A percentile compares a stretch with the other conserved stretches of the same genome.
Conservation (phyloP, 1,140 invertebrate species). For the Periplaneta americana region DNA sequence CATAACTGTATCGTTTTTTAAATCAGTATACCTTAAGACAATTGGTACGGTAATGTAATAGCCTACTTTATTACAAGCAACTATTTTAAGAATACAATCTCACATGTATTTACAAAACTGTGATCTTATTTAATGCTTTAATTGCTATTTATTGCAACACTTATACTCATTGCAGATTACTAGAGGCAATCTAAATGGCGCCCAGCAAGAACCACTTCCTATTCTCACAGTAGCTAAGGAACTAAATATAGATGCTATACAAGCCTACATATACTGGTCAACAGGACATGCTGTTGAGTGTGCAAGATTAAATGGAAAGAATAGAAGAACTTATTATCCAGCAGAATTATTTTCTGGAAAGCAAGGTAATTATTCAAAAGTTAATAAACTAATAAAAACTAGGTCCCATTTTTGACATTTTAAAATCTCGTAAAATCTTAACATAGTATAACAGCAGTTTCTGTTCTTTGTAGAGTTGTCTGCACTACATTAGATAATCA, state of each 20-base stretch:
- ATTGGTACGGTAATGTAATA: too few relatives aligned
- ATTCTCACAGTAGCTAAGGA: slow-evolving; percentile 73
- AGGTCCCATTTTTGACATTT: too few relatives aligned
- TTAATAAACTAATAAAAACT: too few relatives aligned
- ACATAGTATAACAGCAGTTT: too few relatives aligned
- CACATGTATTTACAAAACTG: not conserved
- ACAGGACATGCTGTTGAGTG: slow-evolving; percentile 76
- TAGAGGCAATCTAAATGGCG: slow-evolving; percentile 57
- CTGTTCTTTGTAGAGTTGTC: too few relatives aligned
- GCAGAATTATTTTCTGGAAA: slow-evolving; percentile 71
- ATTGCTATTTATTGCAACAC: not conserved
- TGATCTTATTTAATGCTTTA: not conserved
- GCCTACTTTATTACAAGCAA: not conserved
- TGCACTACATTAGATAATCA: too few relatives aligned
- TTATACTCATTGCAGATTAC: slow-evolving; percentile 47
- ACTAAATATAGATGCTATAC: slow-evolving; percentile 72
- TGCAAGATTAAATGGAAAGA: slow-evolving; percentile 69
- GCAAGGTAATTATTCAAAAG: slow-evolving; percentile 56
- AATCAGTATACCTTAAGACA: too few relatives aligned
- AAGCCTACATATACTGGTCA: slow-evolving; percentile 83
- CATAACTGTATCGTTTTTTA: too few relatives aligned
- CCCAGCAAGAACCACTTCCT: slow-evolving; percentile 66
- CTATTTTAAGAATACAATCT: not conserved
- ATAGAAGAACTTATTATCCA: slow-evolving; percentile 64
- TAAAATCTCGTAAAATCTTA: too few relatives aligned